phyloP scores from a whole-genome alignment of 2,797 vertebrate genomes.

The Sebastes baramenuke region DNA sequence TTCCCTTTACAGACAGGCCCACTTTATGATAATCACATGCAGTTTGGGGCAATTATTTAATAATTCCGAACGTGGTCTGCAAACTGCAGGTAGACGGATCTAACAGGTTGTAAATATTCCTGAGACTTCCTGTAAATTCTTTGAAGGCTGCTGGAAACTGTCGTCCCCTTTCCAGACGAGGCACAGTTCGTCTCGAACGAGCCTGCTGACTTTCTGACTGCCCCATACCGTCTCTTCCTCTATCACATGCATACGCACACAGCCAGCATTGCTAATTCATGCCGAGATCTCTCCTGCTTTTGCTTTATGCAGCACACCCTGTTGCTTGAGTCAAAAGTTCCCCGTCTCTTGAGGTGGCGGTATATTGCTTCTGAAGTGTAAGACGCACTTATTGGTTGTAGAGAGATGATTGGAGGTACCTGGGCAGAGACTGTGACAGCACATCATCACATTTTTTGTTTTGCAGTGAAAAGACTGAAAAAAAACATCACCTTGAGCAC shows the following conservation, averaged over 20 bases:
- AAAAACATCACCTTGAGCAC: neutral
- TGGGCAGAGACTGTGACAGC: neutral
- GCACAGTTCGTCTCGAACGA: neutral
- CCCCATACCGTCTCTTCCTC: neutral
- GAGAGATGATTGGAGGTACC: neutral
- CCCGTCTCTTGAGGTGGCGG: neutral
- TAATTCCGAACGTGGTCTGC: no score
- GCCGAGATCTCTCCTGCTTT: neutral
- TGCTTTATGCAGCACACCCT: neutral
- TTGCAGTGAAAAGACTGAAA: neutral
- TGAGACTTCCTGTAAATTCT: neutral
- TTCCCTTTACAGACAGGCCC: no score
- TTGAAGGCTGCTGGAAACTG: neutral
- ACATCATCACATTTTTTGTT: neutral
- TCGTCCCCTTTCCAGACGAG: neutral
- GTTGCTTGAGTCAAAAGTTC: constrained; percentile 6
- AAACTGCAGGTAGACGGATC: neutral
- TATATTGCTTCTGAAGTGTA: neutral
- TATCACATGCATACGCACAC: neutral
- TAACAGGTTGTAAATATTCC: neutral
- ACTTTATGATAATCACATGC: no score
- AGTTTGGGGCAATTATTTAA: no score
- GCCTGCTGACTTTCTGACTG: neutral
- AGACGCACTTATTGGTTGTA: neutral
- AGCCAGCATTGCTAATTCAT: neutral